Evolutionary conservation across 2,113 vertebrate genomes (phyloP).

Genomic region (Morone saxatilis): DNA sequence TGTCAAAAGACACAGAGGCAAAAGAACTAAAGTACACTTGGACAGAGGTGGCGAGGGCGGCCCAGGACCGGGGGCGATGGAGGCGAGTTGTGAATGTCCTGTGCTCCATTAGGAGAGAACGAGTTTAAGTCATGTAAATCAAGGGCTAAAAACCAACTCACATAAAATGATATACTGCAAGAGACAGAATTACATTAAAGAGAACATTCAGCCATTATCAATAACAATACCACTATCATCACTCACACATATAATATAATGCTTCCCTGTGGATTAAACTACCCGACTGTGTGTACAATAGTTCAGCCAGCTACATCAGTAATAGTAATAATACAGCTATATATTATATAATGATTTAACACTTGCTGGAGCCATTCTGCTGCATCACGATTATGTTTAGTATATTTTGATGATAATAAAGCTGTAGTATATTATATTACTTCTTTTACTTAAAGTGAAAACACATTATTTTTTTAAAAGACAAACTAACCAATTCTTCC

Average conservation of each 20-base stretch:
- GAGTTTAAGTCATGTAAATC: not conserved
- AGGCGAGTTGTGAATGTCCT: no score
- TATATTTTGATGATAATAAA: not conserved
- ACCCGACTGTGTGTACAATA: not conserved
- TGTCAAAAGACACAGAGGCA: no score
- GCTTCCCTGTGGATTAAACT: not conserved
- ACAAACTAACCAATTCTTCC: no score
- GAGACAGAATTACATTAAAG: not conserved
- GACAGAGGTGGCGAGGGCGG: no score
- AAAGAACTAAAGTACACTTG: no score
- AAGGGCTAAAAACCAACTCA: not conserved
- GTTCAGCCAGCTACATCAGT: not conserved
- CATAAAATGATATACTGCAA: not conserved
- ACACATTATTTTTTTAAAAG: no score
- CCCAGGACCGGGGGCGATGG: no score
- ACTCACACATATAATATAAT: not conserved
- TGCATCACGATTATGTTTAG: not conserved
- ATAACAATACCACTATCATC: not conserved
- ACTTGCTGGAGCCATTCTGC: not conserved
- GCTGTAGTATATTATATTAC: not conserved
- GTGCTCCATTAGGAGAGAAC: no score
- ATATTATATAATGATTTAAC: not conserved
- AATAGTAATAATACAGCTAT: no score
- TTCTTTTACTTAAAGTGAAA: no score
- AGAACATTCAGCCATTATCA: not conserved